Evolutionary conservation across 1,140 invertebrate species (phyloP), one percentile per base, ranked within the genome.

Genomic region (Drosophila pandora): DNA sequence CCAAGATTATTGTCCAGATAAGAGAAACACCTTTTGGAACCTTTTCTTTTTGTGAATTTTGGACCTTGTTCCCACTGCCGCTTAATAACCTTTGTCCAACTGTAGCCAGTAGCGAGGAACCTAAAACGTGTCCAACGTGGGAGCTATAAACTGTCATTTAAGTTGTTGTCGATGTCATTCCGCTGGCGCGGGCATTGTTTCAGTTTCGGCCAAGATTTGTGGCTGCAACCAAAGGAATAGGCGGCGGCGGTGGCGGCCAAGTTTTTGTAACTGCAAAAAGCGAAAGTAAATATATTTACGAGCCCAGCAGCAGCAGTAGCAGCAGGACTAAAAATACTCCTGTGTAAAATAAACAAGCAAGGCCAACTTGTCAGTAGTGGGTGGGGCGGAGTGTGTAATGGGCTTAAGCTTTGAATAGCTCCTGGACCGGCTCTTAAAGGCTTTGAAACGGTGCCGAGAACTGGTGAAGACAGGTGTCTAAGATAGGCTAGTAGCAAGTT

Each of bases 101-200:
- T 34, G 69, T 48, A 13, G 41, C 28, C 56, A 25, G 41, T 37
- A 12, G 50, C 34, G 53, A 41, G 17, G 49, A 34, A 60, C 49
- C 43, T 67, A 67, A 62, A 54, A 48, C 68, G 74, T 78, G 83
- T 74, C 61, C 82, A 72, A 87, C 82, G 82, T 87, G 82, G 82
- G 82, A 87, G 82, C 82, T 79, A 87, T 87, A 87, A 87, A 87
- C 75, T 87, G 82, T 87, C 82, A 87, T 87, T 87, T 87, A 87
- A 88, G 82, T 87, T 87, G 82, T 87, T 87, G 82, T 88, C 83
- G 82, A 87, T 87, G 78, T 87, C 82, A 85, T 85, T 87, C 65
- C 70, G 52, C 41, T 48, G 60, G 71, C 77, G 47, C 56, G 60
- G 54, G 12, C 49, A 54, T 72, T 73, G 57, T 47, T 47, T 47